Base-by-base conservation (phyloP, 2,888 invertebrate genomes). In the Carabus problematicus region DNA sequence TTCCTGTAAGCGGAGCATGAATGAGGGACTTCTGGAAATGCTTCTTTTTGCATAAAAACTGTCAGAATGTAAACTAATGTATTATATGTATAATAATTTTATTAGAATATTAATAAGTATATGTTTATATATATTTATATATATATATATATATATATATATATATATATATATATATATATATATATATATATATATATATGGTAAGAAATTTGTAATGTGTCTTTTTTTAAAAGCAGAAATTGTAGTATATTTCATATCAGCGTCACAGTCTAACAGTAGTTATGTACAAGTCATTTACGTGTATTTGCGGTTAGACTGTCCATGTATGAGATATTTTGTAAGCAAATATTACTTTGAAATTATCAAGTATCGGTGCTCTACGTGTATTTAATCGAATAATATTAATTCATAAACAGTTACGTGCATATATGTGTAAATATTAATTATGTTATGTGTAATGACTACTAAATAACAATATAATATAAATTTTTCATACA, bases 401-500 rank as follows among this genome's bases (percentile, higher is more conserved):
- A 67, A 59, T 60, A 56, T 52, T 52, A 56, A n/a, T 49, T n/a
- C n/a, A n/a, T n/a, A n/a, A n/a, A n/a, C n/a, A n/a, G n/a, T n/a
- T n/a, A n/a, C n/a, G n/a, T n/a, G n/a, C n/a, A n/a, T n/a, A n/a
- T 49, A 49, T 67, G 67, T 67, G 67, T 67, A 67, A 60, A 67
- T 67, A 67, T 67, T 56, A 43, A 49, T 39, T 67, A 52, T n/a
- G n/a, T n/a, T 67, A 55, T 55, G 58, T 67, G 58, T 59, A 42
- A 58, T n/a, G 42, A 58, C 58, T 52, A 67, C 41, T 67, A 49
- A 66, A 55, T 47, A 18, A 67, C 49, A 60, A 59, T 16, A 16
- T 16, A 67, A 67, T 67, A 67, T 67, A 67, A 67, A 47, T 67
- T 67, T 67, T 67, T 67, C 67, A 67, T 67, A 67, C 67, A 59